A percentile compares a stretch with the other conserved stretches of the same genome.
phyloP scores from a whole-genome alignment of 2,113 vertebrate genomes.

The Eretmochelys imbricata region DNA sequence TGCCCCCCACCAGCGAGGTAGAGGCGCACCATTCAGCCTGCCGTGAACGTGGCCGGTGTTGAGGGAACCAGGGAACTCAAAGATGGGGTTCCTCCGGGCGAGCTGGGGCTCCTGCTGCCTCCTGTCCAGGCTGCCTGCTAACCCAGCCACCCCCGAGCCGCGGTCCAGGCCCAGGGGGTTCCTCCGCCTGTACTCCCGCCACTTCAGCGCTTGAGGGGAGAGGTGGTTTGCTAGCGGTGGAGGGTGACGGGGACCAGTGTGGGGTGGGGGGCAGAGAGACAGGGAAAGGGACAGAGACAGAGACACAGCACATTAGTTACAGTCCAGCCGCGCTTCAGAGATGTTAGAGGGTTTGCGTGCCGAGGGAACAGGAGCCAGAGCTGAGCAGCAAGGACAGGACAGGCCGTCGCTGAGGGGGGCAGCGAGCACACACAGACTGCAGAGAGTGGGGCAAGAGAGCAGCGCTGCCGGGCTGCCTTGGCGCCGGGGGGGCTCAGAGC shows the following conservation, averaged over 20 bases:
- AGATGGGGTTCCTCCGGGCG: slow-evolving; percentile 85
- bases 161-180: slow-evolving; percentile 92
- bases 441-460: background rate
- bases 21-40: slow-evolving; percentile 85
- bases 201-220: slow-evolving; percentile 96
- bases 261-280: background rate
- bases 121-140: slow-evolving; percentile 78
- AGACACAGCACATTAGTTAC: slow-evolving; percentile 47
- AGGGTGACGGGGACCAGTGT: slow-evolving; percentile 12
- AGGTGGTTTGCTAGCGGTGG: slow-evolving; percentile 89
- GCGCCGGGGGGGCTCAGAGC: too few relatives aligned
- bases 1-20: background rate
- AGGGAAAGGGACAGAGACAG: slow-evolving; percentile 1
- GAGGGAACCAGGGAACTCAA: slow-evolving; percentile 87
- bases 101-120: slow-evolving; percentile 79
- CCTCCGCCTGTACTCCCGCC: slow-evolving; percentile 94
- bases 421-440: background rate
- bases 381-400: background rate
- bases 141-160: slow-evolving; percentile 64
- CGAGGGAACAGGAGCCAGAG: background rate
- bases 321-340: background rate
- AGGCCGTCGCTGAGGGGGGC: background rate
- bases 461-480: background rate
- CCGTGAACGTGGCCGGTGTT: slow-evolving; percentile 76
- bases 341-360: background rate